Conservation (phyloP, 92 coral and sea anemone genomes). For the Zoanthus sociatus region DNA sequence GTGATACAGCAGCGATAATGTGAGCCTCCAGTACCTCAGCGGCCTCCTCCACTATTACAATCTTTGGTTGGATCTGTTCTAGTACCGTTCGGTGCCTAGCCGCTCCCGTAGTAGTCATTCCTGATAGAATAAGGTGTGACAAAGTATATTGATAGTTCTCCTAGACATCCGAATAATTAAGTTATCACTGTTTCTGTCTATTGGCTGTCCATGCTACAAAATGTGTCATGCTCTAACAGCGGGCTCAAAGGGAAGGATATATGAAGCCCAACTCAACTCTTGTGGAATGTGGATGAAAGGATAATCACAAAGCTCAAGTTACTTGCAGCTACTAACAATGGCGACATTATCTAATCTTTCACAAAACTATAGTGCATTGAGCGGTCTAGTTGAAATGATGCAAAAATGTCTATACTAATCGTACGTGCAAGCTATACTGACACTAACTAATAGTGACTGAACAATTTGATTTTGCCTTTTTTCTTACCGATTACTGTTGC, state of each 20-base stretch:
- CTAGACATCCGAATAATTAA: not conserved
- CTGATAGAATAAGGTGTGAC: not conserved
- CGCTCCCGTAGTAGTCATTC: constrained; percentile 92
- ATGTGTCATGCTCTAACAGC: no score
- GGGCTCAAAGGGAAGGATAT: no score
- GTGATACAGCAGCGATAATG: constrained; percentile 81
- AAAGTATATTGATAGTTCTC: no score
- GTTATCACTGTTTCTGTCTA: not conserved
- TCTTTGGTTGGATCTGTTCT: constrained; percentile 78
- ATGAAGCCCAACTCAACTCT: no score
- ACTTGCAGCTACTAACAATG: no score
- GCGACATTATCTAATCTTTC: not conserved
- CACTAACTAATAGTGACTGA: no score
- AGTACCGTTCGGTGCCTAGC: constrained; percentile 82
- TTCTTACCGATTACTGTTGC: constrained; percentile 83
- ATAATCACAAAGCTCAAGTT: no score
- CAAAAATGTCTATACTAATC: not conserved
- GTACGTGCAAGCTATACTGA: not conserved
- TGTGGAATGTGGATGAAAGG: no score
- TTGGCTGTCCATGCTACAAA: no score
- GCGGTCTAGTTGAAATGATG: no score
- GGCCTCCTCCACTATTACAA: constrained; percentile 79
- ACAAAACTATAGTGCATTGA: no score
- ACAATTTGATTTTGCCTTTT: not conserved
- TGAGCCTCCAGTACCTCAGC: constrained; percentile 70